Conservation (phyloP, 2,113 vertebrate genomes). For the Alosa alosa region DNA sequence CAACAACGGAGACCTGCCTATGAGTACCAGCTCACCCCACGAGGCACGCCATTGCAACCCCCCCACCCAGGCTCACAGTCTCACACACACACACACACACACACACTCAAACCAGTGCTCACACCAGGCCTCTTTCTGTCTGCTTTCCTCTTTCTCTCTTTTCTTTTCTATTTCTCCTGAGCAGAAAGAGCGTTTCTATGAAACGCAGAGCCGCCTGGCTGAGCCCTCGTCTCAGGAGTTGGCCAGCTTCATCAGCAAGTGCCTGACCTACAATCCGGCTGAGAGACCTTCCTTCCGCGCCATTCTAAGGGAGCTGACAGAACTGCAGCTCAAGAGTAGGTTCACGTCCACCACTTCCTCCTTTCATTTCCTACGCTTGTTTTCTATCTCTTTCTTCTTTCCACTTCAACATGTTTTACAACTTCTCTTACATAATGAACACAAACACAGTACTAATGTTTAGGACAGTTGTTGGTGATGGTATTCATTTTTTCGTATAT, state of each 20-base stretch:
- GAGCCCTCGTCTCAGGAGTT: constrained; percentile 80
- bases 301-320: constrained; percentile 84
- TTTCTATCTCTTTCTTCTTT: background rate
- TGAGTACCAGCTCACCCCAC: constrained; percentile 70
- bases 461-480: background rate
- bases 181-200: constrained; percentile 92
- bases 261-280: constrained; percentile 76
- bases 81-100: background rate
- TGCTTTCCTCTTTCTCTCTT: background rate
- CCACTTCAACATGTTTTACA: background rate
- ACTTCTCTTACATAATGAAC: background rate
- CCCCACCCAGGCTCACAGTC: background rate
- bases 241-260: constrained; percentile 80
- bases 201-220: constrained; percentile 75
- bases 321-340: constrained; percentile 80
- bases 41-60: constrained; percentile 72
- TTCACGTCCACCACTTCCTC: background rate
- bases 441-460: background rate
- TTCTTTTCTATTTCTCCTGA: background rate
- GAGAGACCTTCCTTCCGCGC: constrained; percentile 83
- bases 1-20: constrained; percentile 82
- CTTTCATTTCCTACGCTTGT: background rate
- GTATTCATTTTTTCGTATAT: background rate
- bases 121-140: background rate
- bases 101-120: background rate